phyloP scores from a whole-genome alignment of 2,113 vertebrate species.

The Lontra canadensis region DNA sequence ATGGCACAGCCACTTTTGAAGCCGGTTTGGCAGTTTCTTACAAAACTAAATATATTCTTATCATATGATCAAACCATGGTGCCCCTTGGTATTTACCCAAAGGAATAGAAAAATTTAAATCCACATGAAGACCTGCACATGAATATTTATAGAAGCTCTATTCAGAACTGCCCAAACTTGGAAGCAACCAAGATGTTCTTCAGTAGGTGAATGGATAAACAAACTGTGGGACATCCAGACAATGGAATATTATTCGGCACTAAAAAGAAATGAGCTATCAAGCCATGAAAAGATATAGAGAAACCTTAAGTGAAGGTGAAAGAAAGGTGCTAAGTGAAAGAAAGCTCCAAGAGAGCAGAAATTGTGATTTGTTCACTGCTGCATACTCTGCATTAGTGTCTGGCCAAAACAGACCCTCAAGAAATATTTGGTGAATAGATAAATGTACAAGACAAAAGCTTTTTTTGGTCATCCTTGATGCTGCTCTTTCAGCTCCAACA shows the following conservation, averaged over 20 bases:
- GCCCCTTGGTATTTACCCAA: not conserved
- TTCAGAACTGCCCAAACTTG: not conserved
- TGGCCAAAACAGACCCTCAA: not conserved
- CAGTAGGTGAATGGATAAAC: not conserved
- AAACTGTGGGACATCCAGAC: not conserved
- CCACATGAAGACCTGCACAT: not conserved
- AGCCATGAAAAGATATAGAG: not conserved
- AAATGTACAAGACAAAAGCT: not conserved
- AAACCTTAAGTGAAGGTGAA: not conserved
- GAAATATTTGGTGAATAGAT: not conserved
- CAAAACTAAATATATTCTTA: not conserved
- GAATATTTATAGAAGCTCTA: not conserved
- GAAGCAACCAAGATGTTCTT: not conserved
- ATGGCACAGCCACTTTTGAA: not conserved
- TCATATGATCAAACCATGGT: not conserved
- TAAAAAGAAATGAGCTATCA: not conserved
- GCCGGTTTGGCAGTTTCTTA: not conserved
- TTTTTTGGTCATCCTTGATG: not conserved
- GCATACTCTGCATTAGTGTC: not conserved
- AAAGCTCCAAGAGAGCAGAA: not conserved
- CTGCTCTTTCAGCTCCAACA: not conserved
- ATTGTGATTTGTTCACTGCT: not conserved
- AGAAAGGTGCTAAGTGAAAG: not conserved
- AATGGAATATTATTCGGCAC: not conserved
- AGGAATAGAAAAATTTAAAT: not conserved